Conservation (phyloP, 2,888 invertebrate genomes). For the Tetragnatha montana region DNA sequence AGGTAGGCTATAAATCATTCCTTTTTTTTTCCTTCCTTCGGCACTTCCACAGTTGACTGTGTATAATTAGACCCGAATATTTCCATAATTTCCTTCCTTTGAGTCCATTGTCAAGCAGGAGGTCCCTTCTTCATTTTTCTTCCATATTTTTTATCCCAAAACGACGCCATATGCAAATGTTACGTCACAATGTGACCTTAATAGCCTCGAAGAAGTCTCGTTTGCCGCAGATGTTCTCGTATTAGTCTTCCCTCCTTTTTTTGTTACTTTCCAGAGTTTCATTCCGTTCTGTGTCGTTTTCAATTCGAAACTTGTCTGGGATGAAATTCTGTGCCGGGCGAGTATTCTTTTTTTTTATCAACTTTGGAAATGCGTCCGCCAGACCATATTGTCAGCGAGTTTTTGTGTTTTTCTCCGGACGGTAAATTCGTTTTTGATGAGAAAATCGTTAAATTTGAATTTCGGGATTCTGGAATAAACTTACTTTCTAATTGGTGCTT, state of each 20-base stretch:
- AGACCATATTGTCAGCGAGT: neutral
- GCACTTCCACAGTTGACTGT: neutral
- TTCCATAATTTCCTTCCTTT: constrained; percentile 38
- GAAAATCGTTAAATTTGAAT: neutral
- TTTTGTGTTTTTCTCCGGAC: neutral
- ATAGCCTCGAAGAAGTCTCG: constrained; percentile 39
- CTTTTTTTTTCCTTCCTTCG: constrained; percentile 2
- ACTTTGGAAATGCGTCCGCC: neutral
- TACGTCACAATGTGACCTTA: constrained; percentile 32
- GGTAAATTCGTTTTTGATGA: neutral
- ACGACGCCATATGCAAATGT: constrained; percentile 23
- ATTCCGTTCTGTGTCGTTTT: neutral
- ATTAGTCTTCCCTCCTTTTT: neutral
- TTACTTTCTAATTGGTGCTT: neutral
- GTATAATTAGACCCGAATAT: constrained; percentile 40
- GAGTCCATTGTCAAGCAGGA: neutral
- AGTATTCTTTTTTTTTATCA: neutral
- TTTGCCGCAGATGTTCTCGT: constrained; percentile 31
- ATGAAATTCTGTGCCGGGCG: neutral
- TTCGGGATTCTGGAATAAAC: neutral
- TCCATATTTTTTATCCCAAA: neutral
- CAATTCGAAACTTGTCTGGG: neutral
- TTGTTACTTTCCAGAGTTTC: neutral
- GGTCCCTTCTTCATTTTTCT: neutral
- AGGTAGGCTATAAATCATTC: constrained; percentile 39